phyloP scores from a whole-genome alignment of 2,888 invertebrate species.

The Campaea margaritaria region DNA sequence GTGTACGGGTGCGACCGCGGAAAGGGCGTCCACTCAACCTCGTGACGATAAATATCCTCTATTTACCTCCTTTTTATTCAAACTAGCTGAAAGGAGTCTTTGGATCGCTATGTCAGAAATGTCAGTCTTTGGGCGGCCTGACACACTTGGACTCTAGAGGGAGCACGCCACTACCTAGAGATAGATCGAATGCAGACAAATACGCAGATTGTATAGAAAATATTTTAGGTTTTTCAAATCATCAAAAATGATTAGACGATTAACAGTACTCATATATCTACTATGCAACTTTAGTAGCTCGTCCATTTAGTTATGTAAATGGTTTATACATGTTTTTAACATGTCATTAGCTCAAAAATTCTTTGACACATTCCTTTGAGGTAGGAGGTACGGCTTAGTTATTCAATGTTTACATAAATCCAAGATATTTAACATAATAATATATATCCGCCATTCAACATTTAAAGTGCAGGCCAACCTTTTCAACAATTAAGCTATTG shows the following conservation, averaged over 20 bases:
- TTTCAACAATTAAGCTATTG: conserved; percentile 71
- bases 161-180: too few relatives aligned
- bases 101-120: neutral
- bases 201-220: too few relatives aligned
- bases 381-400: conserved; percentile 8
- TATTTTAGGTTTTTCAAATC: too few relatives aligned
- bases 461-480: conserved; percentile 49
- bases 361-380: conserved; percentile 12
- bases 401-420: conserved; percentile 39
- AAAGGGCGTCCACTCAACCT: conserved; percentile 78
- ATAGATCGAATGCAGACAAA: too few relatives aligned
- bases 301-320: too few relatives aligned
- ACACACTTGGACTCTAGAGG: too few relatives aligned
- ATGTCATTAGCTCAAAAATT: conserved; percentile 11
- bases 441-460: conserved; percentile 35
- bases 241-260: too few relatives aligned
- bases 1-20: conserved; percentile 71
- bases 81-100: neutral
- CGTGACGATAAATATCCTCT: conserved; percentile 75
- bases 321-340: too few relatives aligned
- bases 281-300: too few relatives aligned
- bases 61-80: conserved; percentile 63
- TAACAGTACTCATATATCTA: too few relatives aligned
- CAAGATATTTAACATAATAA: conserved; percentile 34
- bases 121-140: neutral